phyloP scores from a whole-genome alignment of 2,888 invertebrate genomes.

The Steinernema hermaphroditum region DNA sequence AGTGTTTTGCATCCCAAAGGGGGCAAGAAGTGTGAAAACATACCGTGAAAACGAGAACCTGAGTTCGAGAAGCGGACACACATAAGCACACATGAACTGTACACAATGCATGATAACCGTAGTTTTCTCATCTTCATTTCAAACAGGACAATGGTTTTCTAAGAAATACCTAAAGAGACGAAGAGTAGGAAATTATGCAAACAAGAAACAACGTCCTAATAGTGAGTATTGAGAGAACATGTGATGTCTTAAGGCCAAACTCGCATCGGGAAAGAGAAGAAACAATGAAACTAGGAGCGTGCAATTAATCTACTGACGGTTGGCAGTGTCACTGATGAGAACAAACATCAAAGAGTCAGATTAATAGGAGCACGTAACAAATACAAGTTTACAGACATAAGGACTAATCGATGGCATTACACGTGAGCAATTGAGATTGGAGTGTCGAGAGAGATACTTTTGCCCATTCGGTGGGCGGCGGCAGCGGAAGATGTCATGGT shows the following conservation, averaged over 20 bases:
- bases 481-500: constrained; percentile 34
- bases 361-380: constrained; percentile 23
- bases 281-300: neutral
- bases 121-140: constrained; percentile 1
- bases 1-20: neutral
- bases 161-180: neutral
- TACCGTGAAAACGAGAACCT: neutral
- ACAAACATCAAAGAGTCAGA: constrained; percentile 12
- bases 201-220: neutral
- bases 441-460: constrained; percentile 63
- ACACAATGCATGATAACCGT: constrained; percentile 10
- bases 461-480: constrained; percentile 48
- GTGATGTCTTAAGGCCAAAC: constrained; percentile 13
- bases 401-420: constrained; percentile 37
- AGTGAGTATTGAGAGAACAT: neutral
- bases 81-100: neutral
- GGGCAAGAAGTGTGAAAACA: neutral
- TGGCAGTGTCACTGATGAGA: neutral
- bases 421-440: constrained; percentile 65
- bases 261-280: constrained; percentile 21
- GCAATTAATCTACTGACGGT: constrained; percentile 25
- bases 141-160: neutral
- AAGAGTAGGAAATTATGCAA: constrained; percentile 6
- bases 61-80: constrained; percentile 15
- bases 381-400: constrained; percentile 21